Conservation (phyloP, 53 echinoderm and acorn worm genomes). For the Luidia sarsii region DNA sequence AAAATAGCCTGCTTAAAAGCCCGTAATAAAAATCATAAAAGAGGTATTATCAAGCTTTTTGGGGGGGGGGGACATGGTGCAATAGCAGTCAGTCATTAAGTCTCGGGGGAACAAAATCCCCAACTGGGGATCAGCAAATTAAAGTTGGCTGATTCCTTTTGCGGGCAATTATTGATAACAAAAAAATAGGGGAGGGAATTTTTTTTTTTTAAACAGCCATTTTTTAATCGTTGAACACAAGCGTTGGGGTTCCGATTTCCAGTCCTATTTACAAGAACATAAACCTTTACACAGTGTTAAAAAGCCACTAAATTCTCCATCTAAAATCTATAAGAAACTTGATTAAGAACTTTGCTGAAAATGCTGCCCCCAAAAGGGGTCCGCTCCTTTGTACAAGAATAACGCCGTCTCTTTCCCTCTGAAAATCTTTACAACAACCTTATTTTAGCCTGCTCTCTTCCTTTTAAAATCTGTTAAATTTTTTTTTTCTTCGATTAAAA, state of each 20-base stretch:
- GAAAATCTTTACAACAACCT: constrained; percentile 59
- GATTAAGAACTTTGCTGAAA: constrained; percentile 38
- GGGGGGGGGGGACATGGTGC: no score
- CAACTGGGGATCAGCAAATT: no score
- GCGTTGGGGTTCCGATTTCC: background rate
- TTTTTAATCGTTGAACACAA: background rate
- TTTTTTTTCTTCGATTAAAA: constrained; percentile 15
- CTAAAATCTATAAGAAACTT: constrained; percentile 53
- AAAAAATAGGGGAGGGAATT: no score
- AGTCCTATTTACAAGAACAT: constrained; percentile 61
- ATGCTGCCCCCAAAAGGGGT: background rate
- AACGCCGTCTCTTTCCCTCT: constrained; percentile 20
- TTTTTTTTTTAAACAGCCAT: background rate
- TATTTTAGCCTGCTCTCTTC: constrained; percentile 9
- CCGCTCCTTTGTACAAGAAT: constrained; percentile 36
- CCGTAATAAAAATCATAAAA: no score
- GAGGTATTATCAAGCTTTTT: no score
- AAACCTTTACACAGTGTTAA: constrained; percentile 54
- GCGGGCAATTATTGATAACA: no score
- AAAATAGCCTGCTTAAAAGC: no score
- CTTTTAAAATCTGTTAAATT: no score
- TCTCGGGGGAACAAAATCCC: no score
- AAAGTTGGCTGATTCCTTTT: no score
- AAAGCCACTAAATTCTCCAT: constrained; percentile 33
- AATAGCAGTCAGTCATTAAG: no score